A percentile compares a stretch with the other conserved stretches of the same genome.
Conservation (phyloP, 1,140 invertebrate genomes). For the Drosophila pandora region DNA sequence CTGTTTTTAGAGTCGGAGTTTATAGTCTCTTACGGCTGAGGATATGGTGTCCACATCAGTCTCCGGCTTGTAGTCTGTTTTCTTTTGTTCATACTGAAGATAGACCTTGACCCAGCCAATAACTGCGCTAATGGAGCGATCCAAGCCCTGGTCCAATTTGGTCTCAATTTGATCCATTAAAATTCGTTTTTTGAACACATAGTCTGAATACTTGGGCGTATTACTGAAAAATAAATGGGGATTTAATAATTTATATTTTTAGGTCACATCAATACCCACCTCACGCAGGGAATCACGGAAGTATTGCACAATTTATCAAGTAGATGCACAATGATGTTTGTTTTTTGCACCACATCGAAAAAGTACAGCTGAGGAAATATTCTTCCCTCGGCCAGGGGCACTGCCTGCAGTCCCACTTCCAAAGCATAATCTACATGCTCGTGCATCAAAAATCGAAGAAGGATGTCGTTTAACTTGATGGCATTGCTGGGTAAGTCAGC, state of each 20-base stretch:
- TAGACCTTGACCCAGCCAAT: constrained; percentile 96
- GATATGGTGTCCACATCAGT: constrained; percentile 91
- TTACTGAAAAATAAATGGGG: constrained; percentile 86
- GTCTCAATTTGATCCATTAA: constrained; percentile 95
- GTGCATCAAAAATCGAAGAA: constrained; percentile 93
- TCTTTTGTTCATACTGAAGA: constrained; percentile 96
- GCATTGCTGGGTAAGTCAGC: constrained; percentile 92
- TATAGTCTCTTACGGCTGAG: constrained; percentile 85
- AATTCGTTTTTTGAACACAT: constrained; percentile 93
- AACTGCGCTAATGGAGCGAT: constrained; percentile 94
- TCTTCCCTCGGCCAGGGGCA: constrained; percentile 95
- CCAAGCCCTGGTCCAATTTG: constrained; percentile 95
- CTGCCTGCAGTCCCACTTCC: constrained; percentile 95
- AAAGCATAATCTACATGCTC: constrained; percentile 99
- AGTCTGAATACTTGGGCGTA: constrained; percentile 94
- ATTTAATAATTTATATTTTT: neutral
- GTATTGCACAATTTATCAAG: constrained; percentile 98
- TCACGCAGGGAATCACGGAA: constrained; percentile 93
- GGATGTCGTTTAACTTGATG: constrained; percentile 92
- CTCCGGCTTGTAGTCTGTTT: constrained; percentile 98
- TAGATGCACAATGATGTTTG: constrained; percentile 97
- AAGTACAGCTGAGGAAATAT: constrained; percentile 94
- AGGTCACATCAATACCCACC: constrained; percentile 85
- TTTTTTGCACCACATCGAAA: constrained; percentile 96
- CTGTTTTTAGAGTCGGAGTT: neutral